Evolutionary conservation across 2,113 vertebrate genomes (phyloP).

Genomic region (Panthera tigris): DNA sequence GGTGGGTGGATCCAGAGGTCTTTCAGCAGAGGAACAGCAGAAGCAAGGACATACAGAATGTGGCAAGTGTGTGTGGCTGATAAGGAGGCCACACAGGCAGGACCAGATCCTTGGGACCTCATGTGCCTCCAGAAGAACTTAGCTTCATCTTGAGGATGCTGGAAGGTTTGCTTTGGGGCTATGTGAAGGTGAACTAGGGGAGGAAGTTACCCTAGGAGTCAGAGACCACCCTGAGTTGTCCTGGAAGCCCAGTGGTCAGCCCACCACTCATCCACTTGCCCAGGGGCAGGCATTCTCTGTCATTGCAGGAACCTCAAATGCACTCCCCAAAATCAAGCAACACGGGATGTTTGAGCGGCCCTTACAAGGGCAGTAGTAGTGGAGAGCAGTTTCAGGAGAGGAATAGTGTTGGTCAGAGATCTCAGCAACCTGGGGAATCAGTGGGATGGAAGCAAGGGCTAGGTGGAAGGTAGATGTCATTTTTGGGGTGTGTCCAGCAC

Average conservation of each 20-base stretch:
- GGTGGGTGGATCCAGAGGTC: neutral
- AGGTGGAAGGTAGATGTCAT: neutral
- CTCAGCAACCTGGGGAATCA: neutral
- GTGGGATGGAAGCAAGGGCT: neutral
- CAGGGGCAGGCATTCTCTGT: no score
- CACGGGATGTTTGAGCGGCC: neutral
- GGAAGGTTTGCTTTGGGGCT: neutral
- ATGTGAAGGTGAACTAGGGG: neutral
- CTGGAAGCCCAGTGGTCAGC: neutral
- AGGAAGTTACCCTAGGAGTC: neutral
- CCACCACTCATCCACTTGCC: neutral
- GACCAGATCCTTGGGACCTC: neutral
- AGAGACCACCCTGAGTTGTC: neutral
- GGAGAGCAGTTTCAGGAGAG: neutral
- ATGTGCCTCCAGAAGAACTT: neutral
- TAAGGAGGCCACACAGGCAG: neutral
- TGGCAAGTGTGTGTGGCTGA: neutral
- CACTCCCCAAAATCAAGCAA: no score
- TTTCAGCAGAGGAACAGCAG: neutral
- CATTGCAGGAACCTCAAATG: neutral
- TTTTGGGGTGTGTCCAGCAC: neutral
- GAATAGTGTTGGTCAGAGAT: neutral
- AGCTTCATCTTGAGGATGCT: neutral
- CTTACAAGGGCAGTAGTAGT: accelerated
- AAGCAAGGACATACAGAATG: neutral